Conservation (phyloP, 2,113 vertebrate genomes). For the Phylloscopus trochilus region DNA sequence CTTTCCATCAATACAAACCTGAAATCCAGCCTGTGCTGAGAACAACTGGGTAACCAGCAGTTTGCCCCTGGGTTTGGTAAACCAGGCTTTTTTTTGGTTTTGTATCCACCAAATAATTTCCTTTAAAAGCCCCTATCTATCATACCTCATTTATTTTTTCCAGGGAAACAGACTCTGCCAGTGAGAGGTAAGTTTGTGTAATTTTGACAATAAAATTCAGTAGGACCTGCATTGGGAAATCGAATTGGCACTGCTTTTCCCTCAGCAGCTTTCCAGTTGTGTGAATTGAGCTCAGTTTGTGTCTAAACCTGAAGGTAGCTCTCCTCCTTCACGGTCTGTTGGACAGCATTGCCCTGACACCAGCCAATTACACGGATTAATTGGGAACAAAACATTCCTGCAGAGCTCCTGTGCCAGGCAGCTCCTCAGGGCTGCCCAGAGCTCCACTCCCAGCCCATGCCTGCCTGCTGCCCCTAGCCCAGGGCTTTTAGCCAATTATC, state of each 20-base stretch:
- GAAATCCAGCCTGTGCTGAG: neutral
- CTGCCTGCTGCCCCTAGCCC: neutral
- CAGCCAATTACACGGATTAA: neutral
- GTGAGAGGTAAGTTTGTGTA: neutral
- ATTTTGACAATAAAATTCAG: neutral
- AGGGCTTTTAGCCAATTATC: neutral
- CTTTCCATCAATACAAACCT: neutral
- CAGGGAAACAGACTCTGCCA: neutral
- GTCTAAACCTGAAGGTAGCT: neutral
- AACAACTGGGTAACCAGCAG: neutral
- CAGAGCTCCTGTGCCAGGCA: neutral
- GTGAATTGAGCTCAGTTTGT: neutral
- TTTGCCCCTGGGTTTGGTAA: neutral
- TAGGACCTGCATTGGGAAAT: neutral
- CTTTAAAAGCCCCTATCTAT: neutral
- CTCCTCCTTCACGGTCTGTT: neutral
- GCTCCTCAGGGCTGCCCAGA: neutral
- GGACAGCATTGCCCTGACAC: neutral
- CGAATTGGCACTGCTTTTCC: neutral
- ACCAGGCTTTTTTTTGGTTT: neutral
- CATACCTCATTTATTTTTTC: neutral
- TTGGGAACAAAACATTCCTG: neutral
- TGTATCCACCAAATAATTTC: neutral
- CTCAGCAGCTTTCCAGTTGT: neutral
- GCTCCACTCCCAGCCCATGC: neutral